Percentiles rank a stretch among this genome's conserved stretches.
phyloP scores from a whole-genome alignment of 2,888 invertebrate genomes.

The Dyspetes luteomarginatus region DNA sequence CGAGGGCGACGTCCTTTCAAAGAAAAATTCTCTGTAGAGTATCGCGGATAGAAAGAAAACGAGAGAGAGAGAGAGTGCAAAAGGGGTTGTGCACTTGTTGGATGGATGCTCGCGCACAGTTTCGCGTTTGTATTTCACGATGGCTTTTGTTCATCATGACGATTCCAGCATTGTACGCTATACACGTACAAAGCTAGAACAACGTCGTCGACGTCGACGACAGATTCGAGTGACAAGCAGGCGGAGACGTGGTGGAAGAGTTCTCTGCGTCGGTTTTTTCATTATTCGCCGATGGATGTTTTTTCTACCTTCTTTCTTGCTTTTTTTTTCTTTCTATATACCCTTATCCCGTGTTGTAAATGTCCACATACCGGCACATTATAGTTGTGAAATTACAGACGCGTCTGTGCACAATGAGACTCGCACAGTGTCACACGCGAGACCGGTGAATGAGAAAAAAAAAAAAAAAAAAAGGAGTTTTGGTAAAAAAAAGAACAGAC shows the following conservation, averaged over 20 bases:
- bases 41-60: neutral
- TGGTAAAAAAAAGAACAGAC: neutral
- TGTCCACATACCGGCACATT: conserved; percentile 13
- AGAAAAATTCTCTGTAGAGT: conserved; percentile 17
- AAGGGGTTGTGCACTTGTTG: conserved; percentile 29
- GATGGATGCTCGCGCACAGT: conserved; percentile 31
- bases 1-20: conserved; percentile 33
- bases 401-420: conserved; percentile 30
- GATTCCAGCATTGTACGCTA: conserved; percentile 28
- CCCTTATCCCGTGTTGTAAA: neutral
- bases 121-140: conserved; percentile 47
- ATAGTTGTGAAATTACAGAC: conserved; percentile 10
- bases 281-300: conserved; percentile 58
- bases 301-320: conserved; percentile 23
- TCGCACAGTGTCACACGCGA: conserved; percentile 5
- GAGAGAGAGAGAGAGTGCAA: neutral
- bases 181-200: conserved; percentile 21
- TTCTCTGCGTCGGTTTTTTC: conserved; percentile 56
- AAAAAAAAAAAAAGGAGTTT: conserved; percentile 11
- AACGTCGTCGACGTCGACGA: conserved; percentile 36
- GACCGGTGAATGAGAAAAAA: conserved; percentile 39
- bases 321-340: neutral
- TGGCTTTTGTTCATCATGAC: conserved; percentile 51
- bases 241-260: conserved; percentile 20
- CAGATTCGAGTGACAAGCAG: conserved; percentile 42